A percentile compares a stretch with the other conserved stretches of the same genome.
Conservation (phyloP, 2,797 vertebrate genomes). For the Scomberomorus guttatus region DNA sequence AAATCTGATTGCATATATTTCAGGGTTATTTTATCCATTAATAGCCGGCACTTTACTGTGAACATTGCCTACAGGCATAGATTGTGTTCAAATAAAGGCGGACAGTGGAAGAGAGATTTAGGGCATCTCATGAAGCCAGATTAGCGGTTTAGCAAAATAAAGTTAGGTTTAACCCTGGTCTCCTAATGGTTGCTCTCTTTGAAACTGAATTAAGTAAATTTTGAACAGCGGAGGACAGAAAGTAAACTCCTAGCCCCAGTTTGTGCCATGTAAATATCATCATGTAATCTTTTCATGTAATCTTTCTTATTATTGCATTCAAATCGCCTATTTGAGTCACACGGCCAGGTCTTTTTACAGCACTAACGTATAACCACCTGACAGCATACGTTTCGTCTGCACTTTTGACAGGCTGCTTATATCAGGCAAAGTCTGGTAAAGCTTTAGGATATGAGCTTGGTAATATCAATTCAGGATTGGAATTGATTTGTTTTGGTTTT, state of each 20-base stretch:
- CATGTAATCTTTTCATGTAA: constrained; percentile 7
- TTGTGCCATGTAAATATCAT: neutral
- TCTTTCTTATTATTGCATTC: constrained; percentile 48
- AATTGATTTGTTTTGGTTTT: neutral
- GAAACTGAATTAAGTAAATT: constrained; percentile 38
- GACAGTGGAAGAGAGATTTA: constrained; percentile 66
- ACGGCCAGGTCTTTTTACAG: constrained; percentile 23
- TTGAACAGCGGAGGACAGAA: constrained; percentile 46
- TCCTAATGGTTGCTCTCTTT: constrained; percentile 29
- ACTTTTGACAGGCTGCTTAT: constrained; percentile 11
- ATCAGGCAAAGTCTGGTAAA: too few species aligned
- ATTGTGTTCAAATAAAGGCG: constrained; percentile 73
- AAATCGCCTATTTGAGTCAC: constrained; percentile 39
- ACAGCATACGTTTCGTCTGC: constrained; percentile 10
- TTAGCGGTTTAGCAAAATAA: constrained; percentile 52
- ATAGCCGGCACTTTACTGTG: constrained; percentile 70
- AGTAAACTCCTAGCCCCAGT: constrained; percentile 2
- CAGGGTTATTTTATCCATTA: constrained; percentile 77
- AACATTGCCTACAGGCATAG: constrained; percentile 68
- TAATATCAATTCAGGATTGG: constrained; percentile 9
- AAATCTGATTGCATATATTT: constrained; percentile 78
- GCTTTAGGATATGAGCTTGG: neutral
- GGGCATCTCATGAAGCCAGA: constrained; percentile 52
- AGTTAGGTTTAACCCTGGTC: constrained; percentile 50
- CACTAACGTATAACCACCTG: neutral